Conservation (phyloP, 2,113 vertebrate genomes). For the Bos indicus region DNA sequence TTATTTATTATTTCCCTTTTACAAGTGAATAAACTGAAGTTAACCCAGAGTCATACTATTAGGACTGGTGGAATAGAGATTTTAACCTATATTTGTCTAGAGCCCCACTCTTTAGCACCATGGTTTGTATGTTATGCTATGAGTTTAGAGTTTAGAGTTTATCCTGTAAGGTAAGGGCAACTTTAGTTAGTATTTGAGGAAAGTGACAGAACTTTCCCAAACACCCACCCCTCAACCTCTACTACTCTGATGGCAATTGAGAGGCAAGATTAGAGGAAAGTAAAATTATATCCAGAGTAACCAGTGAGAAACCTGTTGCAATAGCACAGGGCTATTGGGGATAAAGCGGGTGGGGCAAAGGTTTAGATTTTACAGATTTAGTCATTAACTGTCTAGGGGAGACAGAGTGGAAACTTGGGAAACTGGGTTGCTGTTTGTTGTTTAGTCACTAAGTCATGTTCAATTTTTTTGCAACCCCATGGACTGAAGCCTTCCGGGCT, state of each 20-base stretch:
- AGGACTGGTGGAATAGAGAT: not conserved
- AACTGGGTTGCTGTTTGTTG: not conserved
- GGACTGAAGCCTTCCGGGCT: not conserved
- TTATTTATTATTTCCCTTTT: not conserved
- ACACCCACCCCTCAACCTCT: not conserved
- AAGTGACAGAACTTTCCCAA: not conserved
- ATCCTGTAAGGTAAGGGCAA: not conserved
- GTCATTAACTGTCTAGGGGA: not conserved
- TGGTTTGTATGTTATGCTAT: not conserved
- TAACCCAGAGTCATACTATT: not conserved
- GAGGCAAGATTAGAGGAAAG: not conserved
- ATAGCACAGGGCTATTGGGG: not conserved
- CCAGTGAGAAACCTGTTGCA: not conserved
- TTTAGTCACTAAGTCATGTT: not conserved
- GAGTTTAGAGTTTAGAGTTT: not conserved
- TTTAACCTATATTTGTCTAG: not conserved
- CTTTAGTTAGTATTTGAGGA: not conserved
- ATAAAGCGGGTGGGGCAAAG: not conserved
- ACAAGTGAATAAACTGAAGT: not conserved
- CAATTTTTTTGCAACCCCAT: not conserved
- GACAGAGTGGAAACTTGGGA: not conserved
- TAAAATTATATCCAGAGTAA: not conserved
- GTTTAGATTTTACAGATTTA: not conserved
- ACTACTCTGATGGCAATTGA: not conserved
- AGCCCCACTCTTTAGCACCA: not conserved